Evolutionary conservation across 2,113 vertebrate genomes (phyloP).

Genomic region (Dermatemys mawii): DNA sequence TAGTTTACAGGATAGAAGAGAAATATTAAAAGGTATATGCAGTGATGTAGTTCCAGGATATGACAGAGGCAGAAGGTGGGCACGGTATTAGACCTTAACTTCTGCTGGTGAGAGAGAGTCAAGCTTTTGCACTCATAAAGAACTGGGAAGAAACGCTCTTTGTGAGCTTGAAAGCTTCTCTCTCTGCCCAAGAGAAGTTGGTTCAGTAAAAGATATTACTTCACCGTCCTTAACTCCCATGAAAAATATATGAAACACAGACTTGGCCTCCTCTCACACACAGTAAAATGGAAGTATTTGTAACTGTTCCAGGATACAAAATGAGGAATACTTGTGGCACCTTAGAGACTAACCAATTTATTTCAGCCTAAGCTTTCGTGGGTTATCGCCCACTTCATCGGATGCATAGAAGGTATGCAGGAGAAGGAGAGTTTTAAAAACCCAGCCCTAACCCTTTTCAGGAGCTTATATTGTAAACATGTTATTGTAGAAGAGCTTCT

Average conservation of each 20-base stretch:
- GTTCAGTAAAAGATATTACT: not conserved
- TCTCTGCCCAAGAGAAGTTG: not conserved
- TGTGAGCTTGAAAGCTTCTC: not conserved
- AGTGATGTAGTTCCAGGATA: not conserved
- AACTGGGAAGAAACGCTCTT: not conserved
- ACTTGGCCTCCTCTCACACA: rapidly evolving
- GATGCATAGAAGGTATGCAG: no score
- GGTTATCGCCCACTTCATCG: no score
- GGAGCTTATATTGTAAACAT: rapidly evolving
- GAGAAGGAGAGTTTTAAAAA: not conserved
- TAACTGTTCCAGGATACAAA: not conserved
- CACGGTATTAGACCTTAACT: not conserved
- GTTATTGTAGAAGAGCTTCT: not conserved
- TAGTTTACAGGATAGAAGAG: rapidly evolving
- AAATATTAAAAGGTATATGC: not conserved
- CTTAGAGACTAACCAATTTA: no score
- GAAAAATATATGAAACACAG: not conserved
- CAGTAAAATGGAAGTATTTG: rapidly evolving
- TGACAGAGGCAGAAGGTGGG: not conserved
- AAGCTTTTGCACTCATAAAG: not conserved
- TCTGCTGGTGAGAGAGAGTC: not conserved
- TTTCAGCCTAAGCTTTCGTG: no score
- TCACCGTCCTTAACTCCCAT: not conserved
- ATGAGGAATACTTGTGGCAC: no score
- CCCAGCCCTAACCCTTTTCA: rapidly evolving